Conservation (phyloP, 1,140 invertebrate genomes). For the Eriosoma lanigerum region DNA sequence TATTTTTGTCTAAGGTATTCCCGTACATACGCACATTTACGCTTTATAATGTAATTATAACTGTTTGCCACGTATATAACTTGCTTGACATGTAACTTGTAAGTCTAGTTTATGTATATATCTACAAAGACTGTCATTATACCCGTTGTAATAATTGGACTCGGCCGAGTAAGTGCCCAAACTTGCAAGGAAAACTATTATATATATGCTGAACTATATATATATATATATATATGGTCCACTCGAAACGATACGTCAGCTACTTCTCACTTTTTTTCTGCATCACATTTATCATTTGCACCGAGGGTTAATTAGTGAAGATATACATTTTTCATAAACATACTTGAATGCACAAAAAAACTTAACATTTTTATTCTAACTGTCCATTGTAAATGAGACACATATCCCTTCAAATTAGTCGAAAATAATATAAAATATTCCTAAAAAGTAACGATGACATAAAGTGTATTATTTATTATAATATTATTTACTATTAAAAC, state of each 20-base stretch:
- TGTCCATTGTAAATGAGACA: background rate
- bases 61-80: background rate
- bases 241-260: constrained; percentile 17
- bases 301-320: constrained; percentile 40
- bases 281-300: constrained; percentile 32
- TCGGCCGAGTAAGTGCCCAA: background rate
- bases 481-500: too few relatives aligned
- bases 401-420: background rate
- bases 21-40: background rate
- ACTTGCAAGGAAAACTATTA: constrained; percentile 5
- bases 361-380: constrained; percentile 7
- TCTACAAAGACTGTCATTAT: background rate
- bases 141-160: constrained; percentile 32
- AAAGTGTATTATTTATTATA: too few relatives aligned
- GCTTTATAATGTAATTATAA: background rate
- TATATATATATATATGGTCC: background rate
- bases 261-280: background rate
- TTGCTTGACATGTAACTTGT: background rate
- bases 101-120: constrained; percentile 2
- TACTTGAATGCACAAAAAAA: background rate
- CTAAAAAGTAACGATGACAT: background rate
- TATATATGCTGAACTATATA: too few relatives aligned
- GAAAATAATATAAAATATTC: background rate
- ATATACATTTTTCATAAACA: constrained; percentile 35
- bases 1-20: too few relatives aligned